Base-by-base conservation (phyloP, 1,140 invertebrate species). In the Mya arenaria region DNA sequence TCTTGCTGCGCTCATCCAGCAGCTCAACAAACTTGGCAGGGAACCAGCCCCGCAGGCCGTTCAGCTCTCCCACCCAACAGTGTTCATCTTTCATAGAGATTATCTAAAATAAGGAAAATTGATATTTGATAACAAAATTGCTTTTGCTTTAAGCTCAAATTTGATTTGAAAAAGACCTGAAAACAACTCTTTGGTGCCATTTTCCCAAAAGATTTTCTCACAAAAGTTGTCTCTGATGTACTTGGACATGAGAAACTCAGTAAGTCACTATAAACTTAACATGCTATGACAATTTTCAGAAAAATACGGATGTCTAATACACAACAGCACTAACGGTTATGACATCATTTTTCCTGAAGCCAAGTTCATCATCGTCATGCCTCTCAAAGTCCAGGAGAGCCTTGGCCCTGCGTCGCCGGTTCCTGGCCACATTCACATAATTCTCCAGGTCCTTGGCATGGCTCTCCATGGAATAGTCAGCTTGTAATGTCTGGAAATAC, bases 11-110 rank as follows among this genome's bases (percentile, higher is more conserved):
- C 93, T 99, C 99, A 93, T 99, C 99, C 28, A 99, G 94, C 68
- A 99, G 93, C 91, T 98, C 96, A 0, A 99, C 98, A 95, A 99
- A 99, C 93, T 99, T 98, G 6, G 99, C 98, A 25, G 99, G 99
- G 94, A 99, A 99, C 99, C 99, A 99, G 48, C 99, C 99, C 92
- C 97, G 94, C 39, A 99, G 92, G 1, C 99, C 99, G 95, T 99
- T 99, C 1, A 99, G 92, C 93, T 99, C 99, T 62, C 99, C 99
- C 83, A 99, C 96, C 99, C 99, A 99, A 92, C 99, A 99, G 92
- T 99, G 98, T 91, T 99, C 99, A 94, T 99, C 99, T 92, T 98
- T 98, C 90, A 98, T 97, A 89, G 97, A 99, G 34, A 99, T 96
- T 41, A 99, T 97, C 92, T 94, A 69, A 3, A 68, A 58, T 30